Conservation (phyloP, 2,113 vertebrate genomes). For the Aptenodytes forsteri region DNA sequence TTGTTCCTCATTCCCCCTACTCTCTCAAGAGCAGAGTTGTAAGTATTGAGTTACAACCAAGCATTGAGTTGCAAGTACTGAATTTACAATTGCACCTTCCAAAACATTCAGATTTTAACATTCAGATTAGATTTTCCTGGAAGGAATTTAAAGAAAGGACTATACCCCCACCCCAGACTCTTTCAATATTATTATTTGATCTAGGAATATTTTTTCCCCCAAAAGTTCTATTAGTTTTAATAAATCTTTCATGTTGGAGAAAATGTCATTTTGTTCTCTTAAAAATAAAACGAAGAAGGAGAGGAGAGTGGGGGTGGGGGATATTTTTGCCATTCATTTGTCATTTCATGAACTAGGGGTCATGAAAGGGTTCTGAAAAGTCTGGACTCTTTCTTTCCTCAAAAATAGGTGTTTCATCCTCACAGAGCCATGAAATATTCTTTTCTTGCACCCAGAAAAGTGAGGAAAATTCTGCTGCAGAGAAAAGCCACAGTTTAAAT, state of each 20-base stretch:
- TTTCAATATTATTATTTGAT: not conserved
- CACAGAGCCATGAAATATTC: not conserved
- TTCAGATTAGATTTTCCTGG: not conserved
- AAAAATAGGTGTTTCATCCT: not conserved
- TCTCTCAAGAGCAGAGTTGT: not conserved
- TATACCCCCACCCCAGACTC: accelerated
- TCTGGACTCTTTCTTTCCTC: not conserved
- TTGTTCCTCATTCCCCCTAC: not conserved
- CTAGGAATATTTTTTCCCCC: accelerated
- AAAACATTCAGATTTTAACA: not conserved
- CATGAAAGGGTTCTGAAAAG: not conserved
- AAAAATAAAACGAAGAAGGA: not conserved
- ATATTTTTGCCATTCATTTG: not conserved
- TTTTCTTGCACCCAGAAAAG: not conserved
- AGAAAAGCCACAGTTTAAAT: not conserved
- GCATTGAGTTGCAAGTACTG: not conserved
- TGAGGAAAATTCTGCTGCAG: not conserved
- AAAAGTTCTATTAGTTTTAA: not conserved
- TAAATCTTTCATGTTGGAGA: not conserved
- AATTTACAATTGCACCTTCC: not conserved
- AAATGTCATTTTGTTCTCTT: not conserved
- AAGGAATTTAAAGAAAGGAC: not conserved
- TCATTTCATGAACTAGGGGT: not conserved
- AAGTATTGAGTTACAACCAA: not conserved
- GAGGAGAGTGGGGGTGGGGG: too few species aligned